These are phyloP conservation scores for Solenopsis fugax DNA, from an alignment of 1,140 invertebrate species.

Conservation along the genomic window DNA sequence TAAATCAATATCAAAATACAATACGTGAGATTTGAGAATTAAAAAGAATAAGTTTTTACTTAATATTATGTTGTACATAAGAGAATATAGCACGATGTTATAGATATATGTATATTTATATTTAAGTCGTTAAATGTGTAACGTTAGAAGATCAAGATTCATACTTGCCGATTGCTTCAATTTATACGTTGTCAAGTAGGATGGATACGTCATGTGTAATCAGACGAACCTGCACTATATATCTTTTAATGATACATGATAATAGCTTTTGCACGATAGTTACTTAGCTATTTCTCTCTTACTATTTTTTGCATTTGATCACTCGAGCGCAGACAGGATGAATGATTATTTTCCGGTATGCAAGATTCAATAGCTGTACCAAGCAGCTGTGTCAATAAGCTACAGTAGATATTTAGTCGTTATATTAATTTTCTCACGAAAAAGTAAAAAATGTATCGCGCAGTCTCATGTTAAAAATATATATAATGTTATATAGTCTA, in stretches of 20 bases:
- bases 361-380: background rate
- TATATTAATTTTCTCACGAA: background rate
- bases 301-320: background rate
- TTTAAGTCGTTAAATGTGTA: background rate
- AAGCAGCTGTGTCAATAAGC: background rate
- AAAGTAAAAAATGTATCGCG: background rate
- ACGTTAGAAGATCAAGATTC: slow-evolving; percentile 6
- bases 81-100: background rate
- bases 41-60: background rate
- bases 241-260: slow-evolving; percentile 14
- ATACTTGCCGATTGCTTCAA: background rate
- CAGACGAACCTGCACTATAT: slow-evolving; percentile 16
- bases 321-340: background rate
- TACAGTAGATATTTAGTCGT: background rate
- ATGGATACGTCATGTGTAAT: slow-evolving; percentile 37
- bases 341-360: background rate
- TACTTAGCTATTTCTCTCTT: background rate
- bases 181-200: background rate
- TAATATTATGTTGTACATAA: background rate
- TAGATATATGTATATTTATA: background rate
- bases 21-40: background rate
- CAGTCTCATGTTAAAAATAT: background rate
- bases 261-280: background rate
- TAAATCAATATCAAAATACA: no score
- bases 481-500: background rate